These are phyloP conservation scores for Herpetotheres cachinnans DNA, from an alignment of 2,113 vertebrate species.

Conservation along the genomic window DNA sequence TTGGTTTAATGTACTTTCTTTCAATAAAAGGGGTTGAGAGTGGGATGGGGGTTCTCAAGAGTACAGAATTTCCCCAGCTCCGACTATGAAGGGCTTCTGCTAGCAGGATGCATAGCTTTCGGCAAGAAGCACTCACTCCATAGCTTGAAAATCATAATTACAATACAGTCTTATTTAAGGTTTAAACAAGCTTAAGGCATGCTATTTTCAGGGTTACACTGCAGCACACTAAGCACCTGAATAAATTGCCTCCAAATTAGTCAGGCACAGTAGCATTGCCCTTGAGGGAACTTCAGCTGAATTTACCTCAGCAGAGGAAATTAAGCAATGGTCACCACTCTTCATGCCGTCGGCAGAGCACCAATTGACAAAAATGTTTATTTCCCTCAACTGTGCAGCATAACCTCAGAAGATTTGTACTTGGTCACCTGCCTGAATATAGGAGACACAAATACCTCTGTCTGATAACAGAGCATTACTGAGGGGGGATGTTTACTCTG, in stretches of 20 bases:
- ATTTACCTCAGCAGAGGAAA: background rate
- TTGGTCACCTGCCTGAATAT: background rate
- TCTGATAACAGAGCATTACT: fast-evolving
- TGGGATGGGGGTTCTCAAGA: background rate
- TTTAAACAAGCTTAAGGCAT: background rate
- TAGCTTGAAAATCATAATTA: background rate
- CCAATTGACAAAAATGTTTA: background rate
- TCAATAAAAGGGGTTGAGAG: background rate
- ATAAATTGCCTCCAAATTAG: background rate
- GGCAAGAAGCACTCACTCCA: background rate
- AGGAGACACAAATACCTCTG: background rate
- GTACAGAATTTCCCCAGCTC: background rate
- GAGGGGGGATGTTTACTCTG: background rate
- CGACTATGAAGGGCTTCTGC: background rate
- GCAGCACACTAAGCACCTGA: background rate
- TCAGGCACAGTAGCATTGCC: fast-evolving
- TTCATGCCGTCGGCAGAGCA: background rate
- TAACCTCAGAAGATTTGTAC: background rate
- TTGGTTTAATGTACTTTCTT: background rate
- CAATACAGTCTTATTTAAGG: background rate
- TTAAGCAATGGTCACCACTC: background rate
- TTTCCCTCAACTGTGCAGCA: background rate
- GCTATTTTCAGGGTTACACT: background rate
- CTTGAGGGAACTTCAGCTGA: background rate
- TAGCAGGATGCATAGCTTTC: background rate